A percentile compares a stretch with the other conserved stretches of the same genome.
phyloP scores from a whole-genome alignment of 2,113 vertebrate species.

The Nyctibius bracteatus region DNA sequence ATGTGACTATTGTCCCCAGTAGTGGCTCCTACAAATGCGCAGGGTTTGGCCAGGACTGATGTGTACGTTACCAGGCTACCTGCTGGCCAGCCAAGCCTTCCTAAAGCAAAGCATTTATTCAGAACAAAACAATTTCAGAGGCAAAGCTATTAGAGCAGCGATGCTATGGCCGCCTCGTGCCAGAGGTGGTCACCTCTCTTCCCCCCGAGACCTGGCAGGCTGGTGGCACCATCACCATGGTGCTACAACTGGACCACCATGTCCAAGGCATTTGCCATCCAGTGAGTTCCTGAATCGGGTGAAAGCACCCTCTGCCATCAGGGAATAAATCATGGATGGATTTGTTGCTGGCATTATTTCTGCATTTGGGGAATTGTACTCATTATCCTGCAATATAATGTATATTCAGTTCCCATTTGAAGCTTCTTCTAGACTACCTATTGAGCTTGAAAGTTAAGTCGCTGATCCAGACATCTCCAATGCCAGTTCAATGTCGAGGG shows the following conservation, averaged over 20 bases:
- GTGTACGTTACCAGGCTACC: background rate
- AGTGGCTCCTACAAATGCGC: fast-evolving
- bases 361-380: background rate
- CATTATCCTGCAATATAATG: background rate
- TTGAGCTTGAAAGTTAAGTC: background rate
- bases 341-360: background rate
- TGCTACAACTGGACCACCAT: background rate
- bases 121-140: background rate
- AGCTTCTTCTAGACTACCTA: background rate
- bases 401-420: background rate
- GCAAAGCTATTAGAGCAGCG: background rate
- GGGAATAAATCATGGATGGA: background rate
- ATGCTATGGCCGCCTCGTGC: fast-evolving
- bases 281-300: background rate
- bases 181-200: fast-evolving
- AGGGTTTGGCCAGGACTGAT: background rate
- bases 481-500: background rate
- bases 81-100: background rate
- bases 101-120: background rate
- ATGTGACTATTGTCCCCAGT: background rate
- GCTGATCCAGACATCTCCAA: background rate
- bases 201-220: background rate
- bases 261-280: background rate
- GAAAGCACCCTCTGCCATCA: background rate
- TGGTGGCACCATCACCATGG: fast-evolving